Percentiles rank a stretch among this genome's conserved stretches.
Evolutionary conservation across 2,113 vertebrate genomes (phyloP).

Genomic region (Henicopernis longicauda): DNA sequence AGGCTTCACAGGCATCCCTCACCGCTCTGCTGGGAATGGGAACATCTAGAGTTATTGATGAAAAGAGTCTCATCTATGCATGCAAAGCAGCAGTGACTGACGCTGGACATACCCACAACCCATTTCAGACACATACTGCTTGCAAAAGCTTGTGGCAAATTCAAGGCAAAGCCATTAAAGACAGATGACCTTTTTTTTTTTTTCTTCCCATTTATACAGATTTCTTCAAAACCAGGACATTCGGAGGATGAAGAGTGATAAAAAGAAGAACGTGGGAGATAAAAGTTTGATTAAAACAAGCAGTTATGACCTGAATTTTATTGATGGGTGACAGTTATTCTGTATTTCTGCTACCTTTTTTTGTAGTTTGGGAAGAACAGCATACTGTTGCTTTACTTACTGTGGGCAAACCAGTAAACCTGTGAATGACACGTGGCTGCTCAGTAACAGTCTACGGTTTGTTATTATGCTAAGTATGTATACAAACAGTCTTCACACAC

Average conservation of each 20-base stretch:
- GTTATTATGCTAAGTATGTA: rapidly evolving
- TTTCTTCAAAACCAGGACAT: not conserved
- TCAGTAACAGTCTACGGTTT: not conserved
- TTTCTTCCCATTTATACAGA: not conserved
- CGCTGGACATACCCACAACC: not conserved
- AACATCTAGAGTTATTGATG: not conserved
- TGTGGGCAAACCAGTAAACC: not conserved
- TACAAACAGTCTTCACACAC: not conserved
- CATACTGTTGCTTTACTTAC: not conserved
- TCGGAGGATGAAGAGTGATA: not conserved
- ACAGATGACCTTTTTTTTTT: not conserved
- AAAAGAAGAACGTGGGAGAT: not conserved
- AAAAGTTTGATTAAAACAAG: not conserved
- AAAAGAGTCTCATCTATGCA: not conserved
- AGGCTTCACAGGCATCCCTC: not conserved
- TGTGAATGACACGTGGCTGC: not conserved
- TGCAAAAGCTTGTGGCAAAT: not conserved
- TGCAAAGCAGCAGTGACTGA: not conserved
- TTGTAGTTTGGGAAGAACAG: not conserved
- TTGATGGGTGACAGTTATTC: not conserved
- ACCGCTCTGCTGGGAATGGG: not conserved
- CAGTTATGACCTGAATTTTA: not conserved
- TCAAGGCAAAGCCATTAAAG: not conserved
- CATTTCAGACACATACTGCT: not conserved
- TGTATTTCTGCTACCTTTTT: not conserved